Percentiles rank a stretch among this genome's conserved stretches.
These are phyloP conservation scores for Drosophila prostipennis DNA, from an alignment of 2,888 invertebrate species.

Conservation along the genomic window DNA sequence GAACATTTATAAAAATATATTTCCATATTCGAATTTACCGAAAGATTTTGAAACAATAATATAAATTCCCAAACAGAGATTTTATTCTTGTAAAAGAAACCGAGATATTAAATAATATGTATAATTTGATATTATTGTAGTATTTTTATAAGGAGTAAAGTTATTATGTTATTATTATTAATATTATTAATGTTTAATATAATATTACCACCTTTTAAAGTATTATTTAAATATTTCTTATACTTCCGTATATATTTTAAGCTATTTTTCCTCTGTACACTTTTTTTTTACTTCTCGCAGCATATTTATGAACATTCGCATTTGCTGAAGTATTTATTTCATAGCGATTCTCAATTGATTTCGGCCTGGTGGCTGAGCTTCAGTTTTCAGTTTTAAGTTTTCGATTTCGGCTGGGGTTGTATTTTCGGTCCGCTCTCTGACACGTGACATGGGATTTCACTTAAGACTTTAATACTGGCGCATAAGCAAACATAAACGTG, in stretches of 20 bases:
- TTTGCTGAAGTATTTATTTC: conserved; percentile 67
- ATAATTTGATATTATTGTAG: no score
- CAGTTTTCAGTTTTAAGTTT: conserved; percentile 40
- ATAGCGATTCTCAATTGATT: conserved; percentile 73
- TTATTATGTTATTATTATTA: no score
- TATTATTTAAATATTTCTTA: no score
- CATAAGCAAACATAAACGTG: conserved; percentile 75
- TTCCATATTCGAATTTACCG: neutral
- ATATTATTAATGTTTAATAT: no score
- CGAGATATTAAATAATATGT: no score
- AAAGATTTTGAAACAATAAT: no score
- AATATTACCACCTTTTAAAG: no score
- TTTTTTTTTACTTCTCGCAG: conserved; percentile 38
- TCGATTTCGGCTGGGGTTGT: conserved; percentile 11
- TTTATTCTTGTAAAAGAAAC: no score
- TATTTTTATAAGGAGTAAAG: no score
- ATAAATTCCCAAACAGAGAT: neutral
- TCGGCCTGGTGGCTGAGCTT: conserved; percentile 49
- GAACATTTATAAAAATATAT: neutral
- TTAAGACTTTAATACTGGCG: conserved; percentile 77
- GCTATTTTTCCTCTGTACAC: conserved; percentile 6
- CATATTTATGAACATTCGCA: conserved; percentile 59
- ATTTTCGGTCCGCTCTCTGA: conserved; percentile 61
- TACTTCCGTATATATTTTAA: neutral
- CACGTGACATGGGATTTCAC: conserved; percentile 84